These are phyloP conservation scores for Apolygus lucorum DNA, from an alignment of 1,140 invertebrate species.

Conservation along the genomic window DNA sequence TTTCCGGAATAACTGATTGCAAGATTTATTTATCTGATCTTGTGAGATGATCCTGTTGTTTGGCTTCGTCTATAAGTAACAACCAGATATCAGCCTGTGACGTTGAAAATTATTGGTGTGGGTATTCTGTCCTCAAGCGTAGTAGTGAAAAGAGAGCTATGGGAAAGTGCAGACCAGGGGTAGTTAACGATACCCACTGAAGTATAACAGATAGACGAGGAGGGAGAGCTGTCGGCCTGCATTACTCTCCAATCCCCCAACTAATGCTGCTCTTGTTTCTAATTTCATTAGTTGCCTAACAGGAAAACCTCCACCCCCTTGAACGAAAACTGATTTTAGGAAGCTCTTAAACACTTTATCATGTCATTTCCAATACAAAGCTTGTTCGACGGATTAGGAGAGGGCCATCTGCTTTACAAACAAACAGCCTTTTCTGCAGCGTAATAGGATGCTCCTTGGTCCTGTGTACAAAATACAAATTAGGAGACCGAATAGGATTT, in stretches of 20 bases:
- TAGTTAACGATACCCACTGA: neutral
- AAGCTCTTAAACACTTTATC: slow-evolving; percentile 18
- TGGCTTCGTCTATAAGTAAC: too few relatives aligned
- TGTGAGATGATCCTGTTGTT: too few relatives aligned
- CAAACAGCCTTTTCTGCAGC: neutral
- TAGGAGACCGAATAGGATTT: too few relatives aligned
- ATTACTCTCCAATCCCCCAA: neutral
- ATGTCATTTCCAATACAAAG: slow-evolving; percentile 10
- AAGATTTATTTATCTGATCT: too few relatives aligned
- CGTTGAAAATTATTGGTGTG: too few relatives aligned
- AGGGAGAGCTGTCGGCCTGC: neutral
- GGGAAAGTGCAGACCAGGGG: neutral
- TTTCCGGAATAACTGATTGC: too few relatives aligned
- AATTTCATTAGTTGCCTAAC: slow-evolving; percentile 7
- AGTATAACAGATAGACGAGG: neutral
- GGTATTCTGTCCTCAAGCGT: too few relatives aligned
- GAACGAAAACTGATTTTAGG: slow-evolving; percentile 13
- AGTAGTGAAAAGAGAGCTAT: too few relatives aligned
- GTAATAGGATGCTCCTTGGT: too few relatives aligned
- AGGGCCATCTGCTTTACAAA: neutral
- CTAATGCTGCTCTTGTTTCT: neutral
- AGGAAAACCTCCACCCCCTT: neutral
- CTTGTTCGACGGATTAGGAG: neutral
- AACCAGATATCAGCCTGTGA: too few relatives aligned
- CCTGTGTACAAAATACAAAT: too few relatives aligned